phyloP scores from a whole-genome alignment of 2,113 vertebrate species.

The Phrynocephalus versicolor region DNA sequence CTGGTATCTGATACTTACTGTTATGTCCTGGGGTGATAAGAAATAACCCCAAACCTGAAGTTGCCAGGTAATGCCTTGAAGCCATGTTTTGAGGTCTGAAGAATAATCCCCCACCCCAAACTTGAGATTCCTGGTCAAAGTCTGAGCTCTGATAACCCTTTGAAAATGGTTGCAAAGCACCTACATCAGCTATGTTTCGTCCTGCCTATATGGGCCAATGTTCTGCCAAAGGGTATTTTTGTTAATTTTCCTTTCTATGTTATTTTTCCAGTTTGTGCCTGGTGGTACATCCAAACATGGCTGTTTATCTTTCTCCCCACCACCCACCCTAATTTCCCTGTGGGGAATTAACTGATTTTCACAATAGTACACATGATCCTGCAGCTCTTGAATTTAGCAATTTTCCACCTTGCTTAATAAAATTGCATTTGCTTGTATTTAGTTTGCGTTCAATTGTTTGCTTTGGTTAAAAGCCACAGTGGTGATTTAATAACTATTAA shows the following conservation, averaged over 20 bases:
- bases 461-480: neutral
- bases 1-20: neutral
- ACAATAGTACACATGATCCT: neutral
- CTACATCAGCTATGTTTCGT: neutral
- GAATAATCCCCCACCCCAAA: no score
- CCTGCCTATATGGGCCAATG: neutral
- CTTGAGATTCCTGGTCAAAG: no score
- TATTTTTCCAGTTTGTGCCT: neutral
- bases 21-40: no score
- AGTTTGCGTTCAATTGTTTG: neutral
- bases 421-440: neutral
- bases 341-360: neutral
- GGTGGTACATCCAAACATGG: neutral
- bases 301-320: neutral
- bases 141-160: neutral
- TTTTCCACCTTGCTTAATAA: neutral
- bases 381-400: conserved; percentile 10
- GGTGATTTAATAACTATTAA: neutral
- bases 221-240: neutral
- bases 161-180: neutral
- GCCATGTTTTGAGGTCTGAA: no score
- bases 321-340: neutral
- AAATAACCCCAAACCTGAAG: no score
- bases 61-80: no score
- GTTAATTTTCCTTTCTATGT: neutral